Percentiles rank a stretch among this genome's conserved stretches.
Conservation (phyloP, 2,797 vertebrate genomes). For the Anabacerthia variegaticeps region DNA sequence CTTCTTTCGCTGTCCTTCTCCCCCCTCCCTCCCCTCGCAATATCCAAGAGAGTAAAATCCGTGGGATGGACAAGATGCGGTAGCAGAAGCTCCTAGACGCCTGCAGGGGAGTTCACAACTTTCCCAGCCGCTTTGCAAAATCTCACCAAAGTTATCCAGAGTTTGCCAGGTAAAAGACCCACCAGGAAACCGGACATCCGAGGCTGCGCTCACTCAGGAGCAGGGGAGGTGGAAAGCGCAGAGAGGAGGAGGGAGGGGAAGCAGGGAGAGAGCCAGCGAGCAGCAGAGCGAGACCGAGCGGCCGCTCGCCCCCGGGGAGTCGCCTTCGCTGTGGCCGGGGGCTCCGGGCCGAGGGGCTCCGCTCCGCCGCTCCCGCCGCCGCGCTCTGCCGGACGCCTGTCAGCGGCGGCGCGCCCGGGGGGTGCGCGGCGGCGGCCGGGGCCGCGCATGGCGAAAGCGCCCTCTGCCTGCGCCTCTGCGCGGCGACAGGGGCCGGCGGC, state of each 20-base stretch:
- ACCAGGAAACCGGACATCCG: constrained; percentile 77
- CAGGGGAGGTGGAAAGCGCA: constrained; percentile 50
- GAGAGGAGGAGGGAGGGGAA: background rate
- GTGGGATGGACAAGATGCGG: constrained; percentile 46
- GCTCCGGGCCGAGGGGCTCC: background rate
- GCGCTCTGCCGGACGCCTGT: background rate
- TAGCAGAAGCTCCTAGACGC: constrained; percentile 12
- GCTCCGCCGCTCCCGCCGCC: background rate
- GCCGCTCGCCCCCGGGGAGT: background rate
- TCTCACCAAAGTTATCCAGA: constrained; percentile 38
- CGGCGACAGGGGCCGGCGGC: constrained; percentile 53
- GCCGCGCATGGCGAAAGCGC: constrained; percentile 76
- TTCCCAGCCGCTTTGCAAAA: constrained; percentile 31
- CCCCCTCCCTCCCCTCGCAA: constrained; percentile 28
- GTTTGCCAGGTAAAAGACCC: constrained; percentile 62
- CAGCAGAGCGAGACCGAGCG: background rate
- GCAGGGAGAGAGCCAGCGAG: background rate
- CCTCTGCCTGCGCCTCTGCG: constrained; percentile 75
- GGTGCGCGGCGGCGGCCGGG: constrained; percentile 43
- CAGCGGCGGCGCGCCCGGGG: constrained; percentile 24
- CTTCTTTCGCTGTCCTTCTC: background rate
- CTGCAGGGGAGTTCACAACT: constrained; percentile 26
- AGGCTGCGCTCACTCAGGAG: constrained; percentile 54
- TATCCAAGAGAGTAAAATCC: constrained; percentile 50
- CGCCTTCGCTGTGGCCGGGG: background rate